Percentiles rank a stretch among this genome's conserved stretches.
phyloP scores from a whole-genome alignment of 2,797 vertebrate genomes.

The Ceryle rudis region DNA sequence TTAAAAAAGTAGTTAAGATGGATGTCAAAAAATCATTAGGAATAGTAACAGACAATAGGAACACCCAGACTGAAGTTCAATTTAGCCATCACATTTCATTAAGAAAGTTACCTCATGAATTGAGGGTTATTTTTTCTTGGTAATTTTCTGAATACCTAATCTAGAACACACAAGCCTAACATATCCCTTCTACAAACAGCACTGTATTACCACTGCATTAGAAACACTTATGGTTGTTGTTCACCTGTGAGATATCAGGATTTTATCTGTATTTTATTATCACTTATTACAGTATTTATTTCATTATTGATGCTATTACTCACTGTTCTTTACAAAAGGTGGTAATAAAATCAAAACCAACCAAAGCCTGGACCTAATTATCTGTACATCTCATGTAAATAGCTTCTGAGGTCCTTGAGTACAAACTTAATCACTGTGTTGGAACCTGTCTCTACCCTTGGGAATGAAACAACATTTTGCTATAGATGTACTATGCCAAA shows the following conservation, averaged over 20 bases:
- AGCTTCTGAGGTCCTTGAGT: neutral
- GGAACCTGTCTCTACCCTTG: neutral
- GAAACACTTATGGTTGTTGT: neutral
- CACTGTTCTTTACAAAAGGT: neutral
- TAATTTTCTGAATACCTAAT: neutral
- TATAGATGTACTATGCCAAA: neutral
- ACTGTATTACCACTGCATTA: neutral
- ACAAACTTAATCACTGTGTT: neutral
- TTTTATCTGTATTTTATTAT: neutral
- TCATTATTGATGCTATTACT: neutral
- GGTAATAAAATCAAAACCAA: neutral
- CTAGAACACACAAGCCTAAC: neutral
- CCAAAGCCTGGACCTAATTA: neutral
- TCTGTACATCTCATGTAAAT: neutral
- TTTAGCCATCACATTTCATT: neutral
- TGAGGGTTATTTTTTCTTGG: neutral
- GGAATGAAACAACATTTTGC: neutral
- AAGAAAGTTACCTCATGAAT: neutral
- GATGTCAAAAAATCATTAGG: neutral
- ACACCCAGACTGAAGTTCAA: neutral
- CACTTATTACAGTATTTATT: neutral
- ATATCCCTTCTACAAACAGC: neutral
- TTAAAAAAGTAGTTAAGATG: slow-evolving; percentile 60
- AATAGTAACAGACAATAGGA: neutral
- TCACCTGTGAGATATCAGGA: neutral